phyloP scores from a whole-genome alignment of 2,888 invertebrate species.

The Polydrusus pterygomalis region DNA sequence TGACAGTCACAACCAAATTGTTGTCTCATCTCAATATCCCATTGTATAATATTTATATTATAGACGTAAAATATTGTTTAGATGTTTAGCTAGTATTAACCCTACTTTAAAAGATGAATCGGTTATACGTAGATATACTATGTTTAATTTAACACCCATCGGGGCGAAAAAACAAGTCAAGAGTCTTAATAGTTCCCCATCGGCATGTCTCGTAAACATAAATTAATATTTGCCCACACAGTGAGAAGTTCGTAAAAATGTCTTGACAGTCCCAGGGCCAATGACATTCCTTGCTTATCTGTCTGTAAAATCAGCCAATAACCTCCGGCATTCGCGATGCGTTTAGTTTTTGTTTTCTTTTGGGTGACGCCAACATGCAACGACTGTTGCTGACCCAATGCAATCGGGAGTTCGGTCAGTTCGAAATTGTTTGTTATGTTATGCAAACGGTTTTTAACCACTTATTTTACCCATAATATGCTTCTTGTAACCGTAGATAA shows the following conservation, averaged over 20 bases:
- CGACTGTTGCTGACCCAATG: slow-evolving; percentile 20
- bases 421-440: not conserved
- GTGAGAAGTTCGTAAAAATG: slow-evolving; percentile 30
- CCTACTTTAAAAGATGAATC: too few species aligned
- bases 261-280: slow-evolving; percentile 20
- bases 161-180: slow-evolving; percentile 15
- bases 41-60: too few species aligned
- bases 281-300: slow-evolving; percentile 33
- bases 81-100: too few species aligned
- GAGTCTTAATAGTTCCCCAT: slow-evolving; percentile 1
- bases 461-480: not conserved
- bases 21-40: too few species aligned
- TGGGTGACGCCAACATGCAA: slow-evolving; percentile 23
- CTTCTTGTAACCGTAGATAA: not conserved
- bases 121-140: too few species aligned
- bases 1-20: too few species aligned
- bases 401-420: slow-evolving; percentile 18
- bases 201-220: slow-evolving; percentile 20
- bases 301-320: slow-evolving; percentile 32
- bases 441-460: slow-evolving; percentile 27
- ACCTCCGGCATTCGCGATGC: slow-evolving; percentile 19
- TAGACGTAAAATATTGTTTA: too few species aligned
- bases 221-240: slow-evolving; percentile 40
- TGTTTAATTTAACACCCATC: not conserved
- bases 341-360: slow-evolving; percentile 26